A percentile compares a stretch with the other conserved stretches of the same genome.
These are phyloP conservation scores for Actinemys pallida DNA, from an alignment of 2,113 vertebrate genomes.

Conservation along the genomic window DNA sequence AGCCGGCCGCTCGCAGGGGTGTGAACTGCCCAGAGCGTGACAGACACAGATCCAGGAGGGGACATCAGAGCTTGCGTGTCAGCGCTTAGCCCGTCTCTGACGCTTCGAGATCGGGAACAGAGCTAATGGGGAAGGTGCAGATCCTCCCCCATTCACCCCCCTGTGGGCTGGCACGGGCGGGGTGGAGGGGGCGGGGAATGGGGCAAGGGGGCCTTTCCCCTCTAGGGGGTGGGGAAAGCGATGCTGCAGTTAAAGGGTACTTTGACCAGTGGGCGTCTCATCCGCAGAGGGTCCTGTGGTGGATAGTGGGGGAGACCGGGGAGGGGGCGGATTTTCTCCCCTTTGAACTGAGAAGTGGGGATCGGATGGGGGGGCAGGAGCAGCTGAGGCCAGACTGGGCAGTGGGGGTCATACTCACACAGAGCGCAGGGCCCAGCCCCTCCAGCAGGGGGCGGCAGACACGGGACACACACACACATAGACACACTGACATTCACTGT, in stretches of 20 bases:
- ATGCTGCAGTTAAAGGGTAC: neutral
- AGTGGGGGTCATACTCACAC: neutral
- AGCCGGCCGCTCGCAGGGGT: neutral
- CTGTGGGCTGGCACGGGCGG: no score
- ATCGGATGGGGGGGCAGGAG: neutral
- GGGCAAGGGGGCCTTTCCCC: neutral
- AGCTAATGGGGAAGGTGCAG: neutral
- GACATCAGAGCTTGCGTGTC: no score
- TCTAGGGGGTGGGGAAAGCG: neutral
- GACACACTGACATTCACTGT: neutral
- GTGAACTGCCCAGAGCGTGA: neutral
- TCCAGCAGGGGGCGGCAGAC: neutral
- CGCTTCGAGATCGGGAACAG: neutral
- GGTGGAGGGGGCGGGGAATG: neutral
- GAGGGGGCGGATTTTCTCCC: no score
- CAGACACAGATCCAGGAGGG: neutral
- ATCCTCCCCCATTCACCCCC: no score
- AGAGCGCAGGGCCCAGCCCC: neutral
- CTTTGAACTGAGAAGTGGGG: neutral
- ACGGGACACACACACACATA: neutral
- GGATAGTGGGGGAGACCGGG: accelerated
- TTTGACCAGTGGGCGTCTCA: neutral
- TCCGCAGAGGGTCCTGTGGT: neutral
- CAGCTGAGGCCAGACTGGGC: no score
- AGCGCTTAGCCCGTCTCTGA: no score